phyloP scores from a whole-genome alignment of 2,113 vertebrate genomes.

The Atractosteus spatula region DNA sequence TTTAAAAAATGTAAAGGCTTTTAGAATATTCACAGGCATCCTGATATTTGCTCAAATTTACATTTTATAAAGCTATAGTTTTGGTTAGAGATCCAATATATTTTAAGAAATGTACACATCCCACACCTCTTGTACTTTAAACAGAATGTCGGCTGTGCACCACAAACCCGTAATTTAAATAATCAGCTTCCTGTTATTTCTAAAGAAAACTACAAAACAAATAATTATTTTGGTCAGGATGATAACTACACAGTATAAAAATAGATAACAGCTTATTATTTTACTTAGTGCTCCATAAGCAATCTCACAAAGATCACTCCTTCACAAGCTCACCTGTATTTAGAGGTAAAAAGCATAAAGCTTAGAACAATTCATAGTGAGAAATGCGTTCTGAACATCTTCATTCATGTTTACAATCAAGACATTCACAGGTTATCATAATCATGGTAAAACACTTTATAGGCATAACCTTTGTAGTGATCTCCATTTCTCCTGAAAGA shows the following conservation, averaged over 20 bases:
- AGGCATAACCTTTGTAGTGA: too few species aligned
- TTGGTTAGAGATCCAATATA: constrained; percentile 6
- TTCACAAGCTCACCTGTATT: too few species aligned
- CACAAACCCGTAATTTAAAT: constrained; percentile 1
- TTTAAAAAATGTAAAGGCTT: too few species aligned
- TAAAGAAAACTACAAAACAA: not conserved
- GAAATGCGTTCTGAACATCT: too few species aligned
- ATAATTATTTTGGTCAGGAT: constrained; percentile 6
- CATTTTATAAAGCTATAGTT: not conserved
- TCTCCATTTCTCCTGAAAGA: too few species aligned
- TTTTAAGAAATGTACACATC: constrained; percentile 12
- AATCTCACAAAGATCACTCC: too few species aligned
- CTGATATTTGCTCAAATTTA: not conserved
- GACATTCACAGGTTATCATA: too few species aligned
- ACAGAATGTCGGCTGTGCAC: not conserved
- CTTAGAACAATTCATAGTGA: too few species aligned
- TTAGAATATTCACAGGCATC: too few species aligned
- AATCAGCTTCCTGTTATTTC: constrained; percentile 13
- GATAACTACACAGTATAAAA: constrained; percentile 4
- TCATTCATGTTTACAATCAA: too few species aligned
- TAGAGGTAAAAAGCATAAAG: too few species aligned
- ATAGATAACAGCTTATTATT: not conserved
- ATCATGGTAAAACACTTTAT: too few species aligned
- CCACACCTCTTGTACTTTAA: not conserved
- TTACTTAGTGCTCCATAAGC: not conserved